Conservation (phyloP, 1,140 invertebrate genomes). For the Cyrtorhinus lividipennis region DNA sequence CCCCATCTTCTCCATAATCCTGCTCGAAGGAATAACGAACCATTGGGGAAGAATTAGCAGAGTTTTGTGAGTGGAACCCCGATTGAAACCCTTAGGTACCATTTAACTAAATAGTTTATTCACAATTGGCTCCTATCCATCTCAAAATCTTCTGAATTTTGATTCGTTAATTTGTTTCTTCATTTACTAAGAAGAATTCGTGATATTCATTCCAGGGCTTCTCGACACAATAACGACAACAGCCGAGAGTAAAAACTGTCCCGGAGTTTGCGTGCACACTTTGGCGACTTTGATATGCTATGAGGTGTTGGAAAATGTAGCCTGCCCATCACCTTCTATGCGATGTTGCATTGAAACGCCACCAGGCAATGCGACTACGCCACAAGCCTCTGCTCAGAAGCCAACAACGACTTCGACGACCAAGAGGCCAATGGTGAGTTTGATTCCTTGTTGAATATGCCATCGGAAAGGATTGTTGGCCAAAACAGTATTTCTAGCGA, state of each 20-base stretch:
- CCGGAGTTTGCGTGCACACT: constrained; percentile 68
- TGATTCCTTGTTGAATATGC: background rate
- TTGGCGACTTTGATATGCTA: constrained; percentile 68
- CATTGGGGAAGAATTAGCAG: no score
- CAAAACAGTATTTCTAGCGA: background rate
- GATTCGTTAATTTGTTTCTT: no score
- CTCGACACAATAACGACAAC: constrained; percentile 68
- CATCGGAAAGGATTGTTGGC: constrained; percentile 8
- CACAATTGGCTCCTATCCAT: no score
- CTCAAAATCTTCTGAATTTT: no score
- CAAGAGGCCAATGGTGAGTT: constrained; percentile 26
- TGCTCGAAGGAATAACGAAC: no score
- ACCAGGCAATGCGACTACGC: constrained; percentile 28
- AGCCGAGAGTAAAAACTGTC: constrained; percentile 65
- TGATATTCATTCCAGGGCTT: no score
- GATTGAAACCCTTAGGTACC: no score
- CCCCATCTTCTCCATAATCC: no score
- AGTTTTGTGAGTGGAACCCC: no score
- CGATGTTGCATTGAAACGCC: constrained; percentile 64
- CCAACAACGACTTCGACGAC: constrained; percentile 18
- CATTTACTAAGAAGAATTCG: no score
- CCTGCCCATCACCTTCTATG: constrained; percentile 60
- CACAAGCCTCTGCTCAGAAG: constrained; percentile 11
- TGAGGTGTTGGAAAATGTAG: constrained; percentile 62
- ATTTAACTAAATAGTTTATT: no score